Percentiles rank a stretch among this genome's conserved stretches.
Conservation (phyloP, 2,113 vertebrate genomes). For the Ploceus nigricollis region DNA sequence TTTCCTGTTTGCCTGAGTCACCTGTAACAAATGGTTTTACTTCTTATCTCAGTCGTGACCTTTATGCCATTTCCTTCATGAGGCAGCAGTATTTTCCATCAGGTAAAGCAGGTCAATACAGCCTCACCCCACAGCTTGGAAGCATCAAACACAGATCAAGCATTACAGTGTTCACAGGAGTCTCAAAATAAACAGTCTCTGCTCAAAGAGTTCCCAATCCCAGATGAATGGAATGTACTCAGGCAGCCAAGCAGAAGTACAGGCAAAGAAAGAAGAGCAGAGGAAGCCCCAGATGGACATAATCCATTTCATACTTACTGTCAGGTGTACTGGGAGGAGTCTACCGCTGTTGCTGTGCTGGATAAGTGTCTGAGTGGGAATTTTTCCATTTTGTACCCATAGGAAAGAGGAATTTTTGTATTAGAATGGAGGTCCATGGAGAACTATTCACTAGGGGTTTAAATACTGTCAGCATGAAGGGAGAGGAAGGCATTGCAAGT, state of each 20-base stretch:
- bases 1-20: neutral
- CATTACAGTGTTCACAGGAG: neutral
- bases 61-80: neutral
- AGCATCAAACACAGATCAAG: neutral
- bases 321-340: neutral
- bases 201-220: neutral
- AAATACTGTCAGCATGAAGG: neutral
- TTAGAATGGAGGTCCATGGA: neutral
- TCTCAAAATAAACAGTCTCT: neutral
- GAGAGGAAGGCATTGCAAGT: neutral
- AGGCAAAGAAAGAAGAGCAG: neutral
- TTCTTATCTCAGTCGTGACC: neutral
- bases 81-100: neutral
- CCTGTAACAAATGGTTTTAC: neutral
- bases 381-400: neutral
- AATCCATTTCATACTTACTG: neutral
- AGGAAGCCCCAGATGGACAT: neutral
- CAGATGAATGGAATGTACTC: neutral
- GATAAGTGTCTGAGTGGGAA: neutral
- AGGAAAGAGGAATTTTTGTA: neutral
- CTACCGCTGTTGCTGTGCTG: neutral
- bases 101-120: neutral
- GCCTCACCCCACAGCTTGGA: neutral
- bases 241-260: neutral
- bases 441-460: neutral